Evolutionary conservation across 2,797 vertebrate genomes (phyloP), one percentile per base, ranked within the genome.

Genomic region (Jordanella pulchra): DNA sequence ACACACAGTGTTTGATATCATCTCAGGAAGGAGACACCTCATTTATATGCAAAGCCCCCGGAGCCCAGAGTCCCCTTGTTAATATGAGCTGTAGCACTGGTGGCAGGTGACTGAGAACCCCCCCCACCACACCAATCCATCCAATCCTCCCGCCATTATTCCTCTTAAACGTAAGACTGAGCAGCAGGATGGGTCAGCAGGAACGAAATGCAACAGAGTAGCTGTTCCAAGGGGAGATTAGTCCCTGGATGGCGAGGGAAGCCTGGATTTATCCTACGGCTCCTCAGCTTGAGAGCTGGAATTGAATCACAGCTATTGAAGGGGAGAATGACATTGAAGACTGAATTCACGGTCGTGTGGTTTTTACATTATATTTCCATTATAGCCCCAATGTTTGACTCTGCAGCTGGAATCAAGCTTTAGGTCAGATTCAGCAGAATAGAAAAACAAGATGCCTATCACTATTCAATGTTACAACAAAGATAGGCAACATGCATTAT

Each of bases 21-120:
- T 90, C 86, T 88, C n/a, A 35, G 80, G 63, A 86, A 71, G 77
- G 30, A 87, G 86, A 89, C 86, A 77, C 79, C 84, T 89, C 72
- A 93, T 93, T 92, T 92, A 93, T 92, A 94, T 91, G 93, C 92
- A 92, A 92, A 88, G 81, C 77, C 85, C 83, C 87, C 71, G 10
- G 79, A 90, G 84, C 85, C 84, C 83, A 10, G 35, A 76, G 72
- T 79, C 85, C 80, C 87, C 87, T 91, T 87, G 89, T 89, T 89
- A 88, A 88, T 87, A 82, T 81, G 85, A 90, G 86, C 85, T 77
- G 82, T 75, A 79, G 79, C 60, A 14, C 69, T 56, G 77, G 77
- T 54, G 63, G 80, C 86, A 88, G 86, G 82, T 88, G 89, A 90
- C 82, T 87, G 86, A 81, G 71, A 72, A 44, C 61, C 60, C 67